Conservation (phyloP, 1,140 invertebrate genomes). For the Drosophila funebris region DNA sequence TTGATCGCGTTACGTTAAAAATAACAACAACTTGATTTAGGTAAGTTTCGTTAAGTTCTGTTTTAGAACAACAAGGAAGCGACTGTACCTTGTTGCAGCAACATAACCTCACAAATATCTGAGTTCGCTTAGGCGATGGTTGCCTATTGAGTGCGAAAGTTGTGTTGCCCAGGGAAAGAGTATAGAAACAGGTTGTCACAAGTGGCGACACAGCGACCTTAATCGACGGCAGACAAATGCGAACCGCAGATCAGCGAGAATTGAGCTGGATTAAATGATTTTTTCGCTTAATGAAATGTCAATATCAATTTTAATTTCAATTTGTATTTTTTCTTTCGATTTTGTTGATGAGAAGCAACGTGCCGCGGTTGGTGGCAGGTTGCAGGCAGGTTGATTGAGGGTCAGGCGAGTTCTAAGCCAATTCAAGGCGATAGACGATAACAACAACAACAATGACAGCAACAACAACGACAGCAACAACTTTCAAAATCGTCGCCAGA, state of each 20-base stretch:
- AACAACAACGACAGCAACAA: slow-evolving; percentile 12
- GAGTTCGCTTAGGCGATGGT: background rate
- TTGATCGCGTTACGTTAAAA: too few species aligned
- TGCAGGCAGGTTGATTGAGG: slow-evolving; percentile 33
- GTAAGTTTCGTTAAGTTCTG: too few species aligned
- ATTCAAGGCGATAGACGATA: slow-evolving; percentile 32
- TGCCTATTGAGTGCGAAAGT: background rate
- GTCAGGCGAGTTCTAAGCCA: slow-evolving; percentile 5
- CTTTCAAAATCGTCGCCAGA: slow-evolving; percentile 28
- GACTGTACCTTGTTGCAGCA: background rate
- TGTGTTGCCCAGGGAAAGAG: background rate
- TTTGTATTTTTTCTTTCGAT: slow-evolving; percentile 11
- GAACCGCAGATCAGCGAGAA: slow-evolving; percentile 35
- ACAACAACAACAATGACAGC: background rate
- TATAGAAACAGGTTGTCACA: slow-evolving; percentile 35
- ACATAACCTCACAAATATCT: background rate
- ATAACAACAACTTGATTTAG: too few species aligned
- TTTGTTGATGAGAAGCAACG: slow-evolving; percentile 9
- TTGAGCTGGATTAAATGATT: slow-evolving; percentile 66
- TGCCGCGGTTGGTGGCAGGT: slow-evolving; percentile 3
- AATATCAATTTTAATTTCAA: slow-evolving; percentile 62
- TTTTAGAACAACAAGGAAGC: too few species aligned
- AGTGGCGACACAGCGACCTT: too few species aligned
- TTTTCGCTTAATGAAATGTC: slow-evolving; percentile 68
- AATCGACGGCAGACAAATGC: slow-evolving; percentile 26